These are phyloP conservation scores for Marmota monax DNA, from an alignment of 2,113 vertebrate species.

Conservation along the genomic window DNA sequence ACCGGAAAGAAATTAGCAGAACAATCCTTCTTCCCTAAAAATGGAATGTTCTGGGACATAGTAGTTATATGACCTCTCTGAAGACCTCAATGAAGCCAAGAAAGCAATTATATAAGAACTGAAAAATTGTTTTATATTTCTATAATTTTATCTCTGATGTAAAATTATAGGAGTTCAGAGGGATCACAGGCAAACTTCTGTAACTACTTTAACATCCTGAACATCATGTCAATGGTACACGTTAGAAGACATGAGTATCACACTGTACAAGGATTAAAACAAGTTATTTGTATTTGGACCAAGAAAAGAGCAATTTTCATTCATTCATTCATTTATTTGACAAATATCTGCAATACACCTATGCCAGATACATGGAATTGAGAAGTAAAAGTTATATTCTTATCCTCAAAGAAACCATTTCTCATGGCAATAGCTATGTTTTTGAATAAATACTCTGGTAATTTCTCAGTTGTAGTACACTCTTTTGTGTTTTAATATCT, in stretches of 20 bases:
- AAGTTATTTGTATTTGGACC: background rate
- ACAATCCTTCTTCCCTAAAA: background rate
- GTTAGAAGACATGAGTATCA: background rate
- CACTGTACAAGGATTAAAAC: background rate
- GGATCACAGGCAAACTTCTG: background rate
- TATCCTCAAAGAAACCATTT: background rate
- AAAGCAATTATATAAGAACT: background rate
- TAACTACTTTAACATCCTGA: background rate
- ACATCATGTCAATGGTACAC: background rate
- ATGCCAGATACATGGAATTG: background rate
- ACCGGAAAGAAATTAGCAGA: background rate
- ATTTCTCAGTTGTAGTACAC: background rate
- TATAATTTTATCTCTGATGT: background rate
- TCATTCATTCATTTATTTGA: background rate
- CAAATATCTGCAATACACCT: background rate
- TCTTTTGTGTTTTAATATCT: slow-evolving; percentile 26
- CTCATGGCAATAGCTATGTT: background rate
- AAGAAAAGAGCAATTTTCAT: background rate
- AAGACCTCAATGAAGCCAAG: slow-evolving; percentile 1
- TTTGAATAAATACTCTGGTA: background rate
- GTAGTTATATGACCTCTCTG: background rate
- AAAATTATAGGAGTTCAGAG: slow-evolving; percentile 1
- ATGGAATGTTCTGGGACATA: background rate
- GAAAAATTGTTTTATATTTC: background rate
- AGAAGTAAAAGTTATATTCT: slow-evolving; percentile 3